Base-by-base conservation (phyloP, 2,113 vertebrate genomes). In the Leptobrachium leishanense region DNA sequence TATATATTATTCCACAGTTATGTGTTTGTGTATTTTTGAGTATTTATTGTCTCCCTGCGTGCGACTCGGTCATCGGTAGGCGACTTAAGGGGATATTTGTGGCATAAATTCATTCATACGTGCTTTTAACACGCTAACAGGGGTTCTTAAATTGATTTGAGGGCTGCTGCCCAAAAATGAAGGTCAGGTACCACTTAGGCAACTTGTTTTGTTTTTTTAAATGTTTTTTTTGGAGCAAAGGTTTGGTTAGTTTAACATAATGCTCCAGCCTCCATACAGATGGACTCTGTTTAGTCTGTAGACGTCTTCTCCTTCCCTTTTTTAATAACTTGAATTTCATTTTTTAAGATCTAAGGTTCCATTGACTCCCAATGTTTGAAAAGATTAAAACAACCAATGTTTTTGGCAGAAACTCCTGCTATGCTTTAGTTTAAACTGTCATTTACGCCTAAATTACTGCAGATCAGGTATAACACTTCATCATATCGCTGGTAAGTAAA, bases 141-240 rank as follows among this genome's bases (percentile, higher is more conserved):
- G 62, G 53, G 69, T 57, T 46, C 69, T 79, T 79, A 79, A 79
- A 79, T 79, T 79, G 69, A 65, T 79, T 79, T 79, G 69, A 72
- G 69, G 77, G 77, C 68, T 7, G 44, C 59, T 39, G 31, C 43
- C 77, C 77, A 79, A 79, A 72, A 68, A 79, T 79, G 77, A 72
- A 79, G 77, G 69, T 66, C 77, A 79, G 77, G 72, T 79, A 79
- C 59, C 69, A 72, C 77, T 72, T 66, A 79, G 64, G 44, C 77
- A 79, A 43, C 77, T 79, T 79, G 68, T 79, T 79, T 68, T 65
- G 71, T 54, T 70, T 65, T 72, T 64, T 64, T 72, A 2, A 43
- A 54, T 72, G 69, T 72, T 72, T 66, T 79, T 66, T 63, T 79
- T 79, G 69, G 69, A 72, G 59, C n/a, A 9, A 15, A 50, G 44